Evolutionary conservation across 2,888 invertebrate species (phyloP), one percentile per base, ranked within the genome.

Genomic region (Sturmia bella): DNA sequence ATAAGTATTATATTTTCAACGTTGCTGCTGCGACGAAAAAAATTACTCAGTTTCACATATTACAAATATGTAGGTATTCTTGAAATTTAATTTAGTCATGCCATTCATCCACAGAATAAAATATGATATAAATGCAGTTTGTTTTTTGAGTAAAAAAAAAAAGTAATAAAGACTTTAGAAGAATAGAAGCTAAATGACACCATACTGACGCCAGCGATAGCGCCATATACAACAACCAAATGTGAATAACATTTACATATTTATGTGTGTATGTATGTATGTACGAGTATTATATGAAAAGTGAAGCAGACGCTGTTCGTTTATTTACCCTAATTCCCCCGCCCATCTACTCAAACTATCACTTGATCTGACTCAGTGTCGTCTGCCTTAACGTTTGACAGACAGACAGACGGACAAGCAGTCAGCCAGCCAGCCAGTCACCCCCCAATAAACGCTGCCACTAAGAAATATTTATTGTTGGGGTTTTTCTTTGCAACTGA

Each of bases 141-240:
- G 37, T 24, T 37, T 13, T 69, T 24, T 24, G 37, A 7, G 19
- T 56, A 69, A 37, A 56, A 48, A 68, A 39, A 64, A 45, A 48
- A 32, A 61, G 50, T 56, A 24, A 77, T 32, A 45, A 72, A 73
- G 66, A 66, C 19, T 73, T 61, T 52, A 64, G 70, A 75, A 61
- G 37, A 50, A 70, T 27, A 21, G 56, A 32, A 32, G 32, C 32
- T 32, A 32, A 9, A 72, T 59, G 82, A 78, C 64, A 75, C 45
- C 82, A 74, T 52, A 68, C 41, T 74, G 82, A 82, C 82, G 82
- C 82, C 82, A 78, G 45, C 74, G 48, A 61, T 75, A 78, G 78
- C 66, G 69, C 74, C 74, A 70, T 48, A 19, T 13, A 73, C 15
- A 27, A 4, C 27, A 4, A 6, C 27, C 3, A 27, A 27, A 27